phyloP scores from a whole-genome alignment of 2,888 invertebrate species.

The Drosophila diplacantha region DNA sequence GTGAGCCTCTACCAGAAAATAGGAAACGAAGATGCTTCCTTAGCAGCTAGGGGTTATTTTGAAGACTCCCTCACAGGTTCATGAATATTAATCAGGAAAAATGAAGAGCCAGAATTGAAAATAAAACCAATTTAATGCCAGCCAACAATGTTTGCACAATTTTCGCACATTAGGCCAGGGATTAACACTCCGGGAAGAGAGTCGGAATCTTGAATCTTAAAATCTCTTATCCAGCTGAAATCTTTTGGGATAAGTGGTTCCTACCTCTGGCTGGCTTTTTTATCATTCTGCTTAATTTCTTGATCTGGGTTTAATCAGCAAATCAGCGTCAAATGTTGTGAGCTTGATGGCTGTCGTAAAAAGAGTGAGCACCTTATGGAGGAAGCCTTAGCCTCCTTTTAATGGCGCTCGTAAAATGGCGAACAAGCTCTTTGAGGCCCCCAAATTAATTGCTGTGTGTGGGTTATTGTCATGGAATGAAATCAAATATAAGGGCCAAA shows the following conservation, averaged over 20 bases:
- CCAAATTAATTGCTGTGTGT: slow-evolving; percentile 53
- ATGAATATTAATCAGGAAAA: slow-evolving; percentile 57
- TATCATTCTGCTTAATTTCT: slow-evolving; percentile 28
- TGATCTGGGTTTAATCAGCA: slow-evolving; percentile 33
- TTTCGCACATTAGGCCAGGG: slow-evolving; percentile 58
- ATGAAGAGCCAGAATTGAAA: slow-evolving; percentile 41
- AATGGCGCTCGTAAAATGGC: slow-evolving; percentile 58
- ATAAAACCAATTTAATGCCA: slow-evolving; percentile 47
- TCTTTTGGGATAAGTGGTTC: slow-evolving; percentile 23
- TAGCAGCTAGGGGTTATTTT: background rate
- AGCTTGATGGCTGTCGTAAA: slow-evolving; percentile 51
- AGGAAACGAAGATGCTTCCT: slow-evolving; percentile 1
- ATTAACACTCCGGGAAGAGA: slow-evolving; percentile 49
- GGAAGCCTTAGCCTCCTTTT: slow-evolving; percentile 36
- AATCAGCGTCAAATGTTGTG: slow-evolving; percentile 45
- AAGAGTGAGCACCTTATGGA: slow-evolving; percentile 14
- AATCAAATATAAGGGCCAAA: slow-evolving; percentile 14
- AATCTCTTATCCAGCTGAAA: slow-evolving; percentile 7
- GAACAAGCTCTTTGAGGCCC: slow-evolving; percentile 32
- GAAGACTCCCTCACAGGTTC: slow-evolving; percentile 23
- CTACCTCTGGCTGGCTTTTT: slow-evolving; percentile 48
- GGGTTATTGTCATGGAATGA: slow-evolving; percentile 28
- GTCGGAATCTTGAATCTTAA: slow-evolving; percentile 6
- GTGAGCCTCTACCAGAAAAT: slow-evolving; percentile 30
- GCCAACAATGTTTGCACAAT: slow-evolving; percentile 50